A percentile compares a stretch with the other conserved stretches of the same genome.
Evolutionary conservation across 2,797 vertebrate genomes (phyloP).

Genomic region (Apodemus agrarius): DNA sequence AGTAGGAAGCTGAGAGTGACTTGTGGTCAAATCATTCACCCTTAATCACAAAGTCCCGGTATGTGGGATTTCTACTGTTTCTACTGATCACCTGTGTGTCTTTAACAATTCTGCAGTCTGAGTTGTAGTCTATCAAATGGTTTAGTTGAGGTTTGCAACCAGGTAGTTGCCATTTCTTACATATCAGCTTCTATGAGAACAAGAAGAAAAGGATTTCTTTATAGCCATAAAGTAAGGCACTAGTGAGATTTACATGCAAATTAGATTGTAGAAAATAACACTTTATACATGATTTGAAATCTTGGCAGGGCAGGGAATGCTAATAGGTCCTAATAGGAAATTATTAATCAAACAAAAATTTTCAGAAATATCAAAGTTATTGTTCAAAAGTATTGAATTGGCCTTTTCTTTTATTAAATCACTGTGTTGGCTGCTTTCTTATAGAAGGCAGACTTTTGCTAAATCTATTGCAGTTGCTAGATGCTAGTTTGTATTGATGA

Average conservation of each 20-base stretch:
- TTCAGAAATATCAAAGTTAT: neutral
- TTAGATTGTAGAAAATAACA: neutral
- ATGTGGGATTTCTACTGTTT: neutral
- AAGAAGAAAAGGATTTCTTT: neutral
- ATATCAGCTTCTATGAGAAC: neutral
- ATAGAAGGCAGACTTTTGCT: neutral
- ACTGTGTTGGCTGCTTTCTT: neutral
- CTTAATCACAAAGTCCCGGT: neutral
- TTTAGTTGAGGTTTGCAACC: neutral
- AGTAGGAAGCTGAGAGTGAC: too few relatives aligned
- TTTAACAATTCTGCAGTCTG: neutral
- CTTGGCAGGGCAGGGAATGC: neutral
- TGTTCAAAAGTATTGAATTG: slow-evolving; percentile 9
- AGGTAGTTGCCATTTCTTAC: neutral
- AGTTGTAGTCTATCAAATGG: neutral
- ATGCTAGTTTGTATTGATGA: neutral
- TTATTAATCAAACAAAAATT: neutral
- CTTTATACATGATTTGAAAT: neutral
- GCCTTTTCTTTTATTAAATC: slow-evolving; percentile 5
- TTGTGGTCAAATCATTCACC: too few relatives aligned
- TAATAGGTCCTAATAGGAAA: neutral
- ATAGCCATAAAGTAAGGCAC: neutral
- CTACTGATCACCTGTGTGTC: neutral
- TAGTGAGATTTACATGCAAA: neutral
- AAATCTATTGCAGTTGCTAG: neutral